These are phyloP conservation scores for Amphiprion ocellaris DNA, from an alignment of 2,113 vertebrate genomes.

Conservation along the genomic window DNA sequence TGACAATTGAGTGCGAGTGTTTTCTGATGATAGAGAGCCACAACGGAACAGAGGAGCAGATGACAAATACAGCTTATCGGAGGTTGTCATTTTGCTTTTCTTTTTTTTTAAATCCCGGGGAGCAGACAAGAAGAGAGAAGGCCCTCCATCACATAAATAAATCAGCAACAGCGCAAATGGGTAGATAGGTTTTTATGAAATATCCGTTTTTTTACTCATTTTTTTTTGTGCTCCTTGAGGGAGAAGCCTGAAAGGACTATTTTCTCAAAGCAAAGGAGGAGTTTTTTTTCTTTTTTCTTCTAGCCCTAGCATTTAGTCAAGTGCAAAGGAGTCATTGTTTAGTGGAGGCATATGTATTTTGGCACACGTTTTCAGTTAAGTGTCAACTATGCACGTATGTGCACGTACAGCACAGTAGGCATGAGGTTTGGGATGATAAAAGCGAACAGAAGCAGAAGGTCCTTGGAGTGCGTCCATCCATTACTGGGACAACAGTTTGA, in stretches of 20 bases:
- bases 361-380: constrained; percentile 71
- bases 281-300: constrained; percentile 46
- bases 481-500: constrained; percentile 29
- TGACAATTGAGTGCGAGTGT: constrained; percentile 43
- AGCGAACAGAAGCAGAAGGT: constrained; percentile 55
- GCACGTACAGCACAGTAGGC: constrained; percentile 70
- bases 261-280: constrained; percentile 61
- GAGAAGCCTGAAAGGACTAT: constrained; percentile 58
- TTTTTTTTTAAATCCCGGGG: constrained; percentile 27
- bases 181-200: constrained; percentile 49
- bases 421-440: constrained; percentile 63
- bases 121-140: constrained; percentile 41
- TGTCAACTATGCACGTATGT: constrained; percentile 62
- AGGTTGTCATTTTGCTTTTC: constrained; percentile 28
- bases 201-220: constrained; percentile 56
- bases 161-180: constrained; percentile 56
- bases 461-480: constrained; percentile 40
- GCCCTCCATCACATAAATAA: constrained; percentile 61
- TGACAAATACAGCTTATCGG: constrained; percentile 62
- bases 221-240: constrained; percentile 46
- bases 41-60: constrained; percentile 44
- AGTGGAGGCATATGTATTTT: constrained; percentile 71
- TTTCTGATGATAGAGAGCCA: constrained; percentile 60
- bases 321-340: constrained; percentile 76
- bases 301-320: constrained; percentile 77